phyloP scores from a whole-genome alignment of 2,888 invertebrate genomes.

The Prenolepis imparis region DNA sequence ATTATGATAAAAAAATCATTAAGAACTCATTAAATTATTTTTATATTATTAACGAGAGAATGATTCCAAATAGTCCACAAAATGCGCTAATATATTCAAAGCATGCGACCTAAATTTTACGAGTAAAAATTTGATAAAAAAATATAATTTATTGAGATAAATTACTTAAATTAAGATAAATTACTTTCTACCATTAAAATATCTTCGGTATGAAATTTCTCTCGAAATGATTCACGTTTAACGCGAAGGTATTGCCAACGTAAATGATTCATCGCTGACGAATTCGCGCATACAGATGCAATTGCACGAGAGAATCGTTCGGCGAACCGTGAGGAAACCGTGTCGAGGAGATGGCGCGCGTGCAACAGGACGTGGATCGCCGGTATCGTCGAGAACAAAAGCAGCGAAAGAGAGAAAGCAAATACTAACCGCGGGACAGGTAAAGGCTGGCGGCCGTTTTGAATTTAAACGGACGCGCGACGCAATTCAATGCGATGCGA shows the following conservation, averaged over 20 bases:
- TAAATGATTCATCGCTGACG: conserved; percentile 37
- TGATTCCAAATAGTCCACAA: background rate
- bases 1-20: background rate
- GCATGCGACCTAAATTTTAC: background rate
- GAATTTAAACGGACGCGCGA: conserved; percentile 52
- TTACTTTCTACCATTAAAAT: background rate
- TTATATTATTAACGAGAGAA: background rate
- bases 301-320: background rate
- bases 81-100: background rate
- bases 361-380: background rate
- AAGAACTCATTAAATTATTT: background rate
- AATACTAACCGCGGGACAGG: background rate
- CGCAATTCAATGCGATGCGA: conserved; percentile 6
- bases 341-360: background rate
- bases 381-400: conserved; percentile 16
- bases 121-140: background rate
- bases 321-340: background rate
- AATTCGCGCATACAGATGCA: background rate
- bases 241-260: background rate
- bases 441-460: conserved; percentile 21
- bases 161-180: background rate
- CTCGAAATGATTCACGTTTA: conserved; percentile 20
- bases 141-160: background rate
- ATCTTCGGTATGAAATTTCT: background rate
- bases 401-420: background rate